A percentile compares a stretch with the other conserved stretches of the same genome.
Evolutionary conservation across 1,140 invertebrate species (phyloP).

Genomic region (Chironomus tepperi): DNA sequence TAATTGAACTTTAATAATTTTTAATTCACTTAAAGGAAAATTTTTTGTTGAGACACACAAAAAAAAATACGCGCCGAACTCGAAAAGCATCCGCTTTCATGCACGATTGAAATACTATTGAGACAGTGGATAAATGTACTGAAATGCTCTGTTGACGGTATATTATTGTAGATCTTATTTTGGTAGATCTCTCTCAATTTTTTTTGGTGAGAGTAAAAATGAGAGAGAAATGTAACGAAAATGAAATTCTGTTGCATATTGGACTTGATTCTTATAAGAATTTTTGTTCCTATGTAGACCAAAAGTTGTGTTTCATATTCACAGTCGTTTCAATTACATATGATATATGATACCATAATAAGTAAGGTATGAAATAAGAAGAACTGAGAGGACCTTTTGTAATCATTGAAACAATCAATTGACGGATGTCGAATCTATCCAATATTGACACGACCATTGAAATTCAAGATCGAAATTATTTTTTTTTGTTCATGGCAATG

Average conservation of each 20-base stretch:
- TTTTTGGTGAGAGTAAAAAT: too few relatives aligned
- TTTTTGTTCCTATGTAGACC: too few relatives aligned
- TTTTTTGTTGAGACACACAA: too few relatives aligned
- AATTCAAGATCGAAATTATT: constrained; percentile 16
- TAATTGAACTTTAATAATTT: background rate
- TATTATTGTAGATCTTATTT: background rate
- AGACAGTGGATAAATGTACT: background rate
- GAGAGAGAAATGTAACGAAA: background rate
- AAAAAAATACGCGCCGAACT: background rate
- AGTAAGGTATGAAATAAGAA: too few relatives aligned
- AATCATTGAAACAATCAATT: background rate
- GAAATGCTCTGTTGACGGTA: background rate
- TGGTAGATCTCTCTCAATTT: background rate
- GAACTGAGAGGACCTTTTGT: too few relatives aligned
- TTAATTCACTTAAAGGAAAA: background rate
- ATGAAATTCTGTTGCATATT: background rate
- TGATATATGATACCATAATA: too few relatives aligned
- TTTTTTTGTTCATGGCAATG: background rate
- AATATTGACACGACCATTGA: constrained; percentile 10
- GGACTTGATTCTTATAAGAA: too few relatives aligned
- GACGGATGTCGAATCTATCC: background rate
- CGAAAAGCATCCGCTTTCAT: background rate
- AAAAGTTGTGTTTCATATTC: too few relatives aligned
- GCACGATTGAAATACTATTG: background rate
- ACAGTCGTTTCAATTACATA: too few relatives aligned